A percentile compares a stretch with the other conserved stretches of the same genome.
Conservation (phyloP, 2,888 invertebrate genomes). For the Pristionchus fissidentatus region DNA sequence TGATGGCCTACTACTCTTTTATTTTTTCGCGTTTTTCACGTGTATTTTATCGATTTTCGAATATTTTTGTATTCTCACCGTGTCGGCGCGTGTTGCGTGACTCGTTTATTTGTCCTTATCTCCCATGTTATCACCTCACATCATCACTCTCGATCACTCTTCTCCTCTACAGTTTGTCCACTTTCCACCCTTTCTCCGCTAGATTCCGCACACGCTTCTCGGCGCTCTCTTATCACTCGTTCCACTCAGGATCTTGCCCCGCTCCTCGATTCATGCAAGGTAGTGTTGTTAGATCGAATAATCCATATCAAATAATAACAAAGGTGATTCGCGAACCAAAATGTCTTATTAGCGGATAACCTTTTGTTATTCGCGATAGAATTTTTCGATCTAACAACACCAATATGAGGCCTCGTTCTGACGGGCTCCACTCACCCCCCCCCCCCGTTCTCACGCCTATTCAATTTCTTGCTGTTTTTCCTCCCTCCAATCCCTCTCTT, state of each 20-base stretch:
- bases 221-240: slow-evolving; percentile 15
- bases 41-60: neutral
- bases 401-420: too few relatives aligned
- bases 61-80: neutral
- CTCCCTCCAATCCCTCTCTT: neutral
- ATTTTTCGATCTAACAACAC: too few relatives aligned
- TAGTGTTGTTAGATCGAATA: too few relatives aligned
- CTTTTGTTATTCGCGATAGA: too few relatives aligned
- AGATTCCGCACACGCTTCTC: slow-evolving; percentile 6
- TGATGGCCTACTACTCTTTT: neutral
- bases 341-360: too few relatives aligned
- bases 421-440: too few relatives aligned
- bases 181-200: slow-evolving; percentile 26
- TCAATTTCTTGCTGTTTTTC: neutral
- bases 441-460: too few relatives aligned
- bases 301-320: too few relatives aligned
- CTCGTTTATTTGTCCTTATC: slow-evolving; percentile 40
- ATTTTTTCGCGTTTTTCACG: neutral
- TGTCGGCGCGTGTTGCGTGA: slow-evolving; percentile 9
- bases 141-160: slow-evolving; percentile 30
- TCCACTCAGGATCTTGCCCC: neutral
- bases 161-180: slow-evolving; percentile 28
- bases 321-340: too few relatives aligned
- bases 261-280: neutral
- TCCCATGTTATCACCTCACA: slow-evolving; percentile 22